Conservation (phyloP, 1,140 invertebrate species). For the Euwallacea fornicatus region DNA sequence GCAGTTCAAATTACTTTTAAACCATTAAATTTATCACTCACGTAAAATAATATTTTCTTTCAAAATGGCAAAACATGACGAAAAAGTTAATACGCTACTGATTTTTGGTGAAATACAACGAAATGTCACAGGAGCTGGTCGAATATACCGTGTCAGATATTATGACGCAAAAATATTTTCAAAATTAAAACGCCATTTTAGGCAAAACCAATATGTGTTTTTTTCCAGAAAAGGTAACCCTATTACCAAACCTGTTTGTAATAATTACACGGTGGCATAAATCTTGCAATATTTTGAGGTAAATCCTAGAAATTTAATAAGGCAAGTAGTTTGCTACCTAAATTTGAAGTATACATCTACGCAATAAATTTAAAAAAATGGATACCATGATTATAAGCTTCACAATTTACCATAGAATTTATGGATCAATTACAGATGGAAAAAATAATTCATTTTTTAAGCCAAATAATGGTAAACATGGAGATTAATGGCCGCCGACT, state of each 20-base stretch:
- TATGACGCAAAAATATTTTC: conserved; percentile 8
- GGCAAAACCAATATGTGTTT: conserved; percentile 17
- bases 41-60: conserved; percentile 7
- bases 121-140: background rate
- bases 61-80: conserved; percentile 2
- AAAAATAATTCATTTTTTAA: background rate
- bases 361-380: conserved; percentile 18
- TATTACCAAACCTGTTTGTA: conserved; percentile 2
- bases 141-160: conserved; percentile 10
- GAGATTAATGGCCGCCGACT: background rate
- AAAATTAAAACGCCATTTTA: conserved; percentile 4
- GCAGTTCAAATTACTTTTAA: background rate
- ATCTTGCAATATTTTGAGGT: conserved; percentile 19
- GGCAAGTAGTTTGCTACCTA: background rate
- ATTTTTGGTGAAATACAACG: conserved; percentile 2
- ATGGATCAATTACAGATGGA: background rate
- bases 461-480: background rate
- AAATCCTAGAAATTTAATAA: conserved; percentile 15
- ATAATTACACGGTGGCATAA: background rate
- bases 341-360: conserved; percentile 7
- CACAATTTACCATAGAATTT: conserved; percentile 17
- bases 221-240: conserved; percentile 11
- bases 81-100: conserved; percentile 1
- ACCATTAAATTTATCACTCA: background rate
- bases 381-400: conserved; percentile 18